These are phyloP conservation scores for Pampusana beccarii DNA, from an alignment of 2,113 vertebrate genomes.

Conservation along the genomic window DNA sequence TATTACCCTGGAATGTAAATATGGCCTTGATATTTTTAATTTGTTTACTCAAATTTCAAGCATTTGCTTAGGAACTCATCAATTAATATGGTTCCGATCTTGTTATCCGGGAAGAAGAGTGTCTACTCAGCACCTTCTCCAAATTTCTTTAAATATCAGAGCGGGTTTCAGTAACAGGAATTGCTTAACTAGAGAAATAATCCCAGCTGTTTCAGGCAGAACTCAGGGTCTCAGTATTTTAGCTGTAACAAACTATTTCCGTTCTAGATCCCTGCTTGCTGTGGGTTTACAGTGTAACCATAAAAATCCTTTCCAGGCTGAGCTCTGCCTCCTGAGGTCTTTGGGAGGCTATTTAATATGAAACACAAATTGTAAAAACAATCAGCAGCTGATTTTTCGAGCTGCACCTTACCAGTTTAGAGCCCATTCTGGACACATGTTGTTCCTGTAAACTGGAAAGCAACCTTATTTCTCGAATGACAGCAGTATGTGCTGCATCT, in stretches of 20 bases:
- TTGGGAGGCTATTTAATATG: background rate
- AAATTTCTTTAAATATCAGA: background rate
- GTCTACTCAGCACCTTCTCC: background rate
- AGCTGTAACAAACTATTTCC: background rate
- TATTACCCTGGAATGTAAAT: constrained; percentile 38
- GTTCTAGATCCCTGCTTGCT: background rate
- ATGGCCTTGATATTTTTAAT: background rate
- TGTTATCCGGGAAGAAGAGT: background rate
- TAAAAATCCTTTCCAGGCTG: constrained; percentile 28
- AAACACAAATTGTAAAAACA: background rate
- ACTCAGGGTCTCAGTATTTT: background rate
- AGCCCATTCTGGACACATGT: background rate
- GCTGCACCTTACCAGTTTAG: background rate
- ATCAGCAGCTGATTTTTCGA: background rate
- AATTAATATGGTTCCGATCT: background rate
- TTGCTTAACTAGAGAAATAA: background rate
- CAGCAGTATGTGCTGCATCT: background rate
- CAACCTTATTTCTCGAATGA: background rate
- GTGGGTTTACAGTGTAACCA: background rate
- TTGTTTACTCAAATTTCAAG: constrained; percentile 15
- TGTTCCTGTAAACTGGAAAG: background rate
- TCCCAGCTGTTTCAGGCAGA: background rate
- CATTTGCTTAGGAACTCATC: background rate
- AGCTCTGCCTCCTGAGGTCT: background rate
- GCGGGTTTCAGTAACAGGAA: constrained; percentile 3